These are phyloP conservation scores for Anser cygnoides DNA, from an alignment of 2,113 vertebrate genomes.

Conservation along the genomic window DNA sequence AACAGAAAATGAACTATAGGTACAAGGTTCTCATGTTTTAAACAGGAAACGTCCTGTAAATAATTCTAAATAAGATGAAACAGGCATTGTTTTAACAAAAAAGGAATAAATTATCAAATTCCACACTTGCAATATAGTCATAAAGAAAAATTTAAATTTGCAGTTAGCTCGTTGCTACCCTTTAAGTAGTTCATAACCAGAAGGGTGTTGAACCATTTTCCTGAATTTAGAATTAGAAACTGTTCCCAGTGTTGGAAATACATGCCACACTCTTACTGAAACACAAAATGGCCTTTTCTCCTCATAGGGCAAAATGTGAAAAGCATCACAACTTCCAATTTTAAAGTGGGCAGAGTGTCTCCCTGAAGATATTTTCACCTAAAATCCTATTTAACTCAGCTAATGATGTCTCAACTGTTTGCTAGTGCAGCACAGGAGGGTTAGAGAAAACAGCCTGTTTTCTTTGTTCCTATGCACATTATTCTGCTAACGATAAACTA, in stretches of 20 bases:
- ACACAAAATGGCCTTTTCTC: conserved; percentile 14
- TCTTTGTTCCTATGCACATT: conserved; percentile 34
- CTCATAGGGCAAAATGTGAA: conserved; percentile 29
- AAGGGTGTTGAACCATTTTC: conserved; percentile 41
- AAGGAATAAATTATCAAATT: conserved; percentile 45
- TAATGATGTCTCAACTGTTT: background rate
- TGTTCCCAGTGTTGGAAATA: conserved; percentile 17
- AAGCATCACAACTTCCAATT: background rate
- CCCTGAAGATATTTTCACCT: background rate
- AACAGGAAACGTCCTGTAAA: conserved; percentile 35
- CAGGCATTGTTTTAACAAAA: conserved; percentile 31
- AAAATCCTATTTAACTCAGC: conserved; percentile 6
- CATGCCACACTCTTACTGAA: conserved; percentile 16
- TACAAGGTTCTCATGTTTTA: background rate
- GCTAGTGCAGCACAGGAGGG: conserved; percentile 15
- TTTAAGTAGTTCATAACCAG: background rate
- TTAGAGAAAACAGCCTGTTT: conserved; percentile 7
- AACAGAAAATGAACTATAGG: background rate
- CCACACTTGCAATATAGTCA: background rate
- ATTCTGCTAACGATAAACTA: conserved; percentile 36
- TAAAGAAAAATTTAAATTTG: conserved; percentile 36
- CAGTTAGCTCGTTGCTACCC: background rate
- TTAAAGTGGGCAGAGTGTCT: background rate
- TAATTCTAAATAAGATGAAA: conserved; percentile 54
- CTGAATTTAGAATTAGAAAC: conserved; percentile 64